Conservation (phyloP, 2,797 vertebrate genomes). For the Orientallactaga sibirica region DNA sequence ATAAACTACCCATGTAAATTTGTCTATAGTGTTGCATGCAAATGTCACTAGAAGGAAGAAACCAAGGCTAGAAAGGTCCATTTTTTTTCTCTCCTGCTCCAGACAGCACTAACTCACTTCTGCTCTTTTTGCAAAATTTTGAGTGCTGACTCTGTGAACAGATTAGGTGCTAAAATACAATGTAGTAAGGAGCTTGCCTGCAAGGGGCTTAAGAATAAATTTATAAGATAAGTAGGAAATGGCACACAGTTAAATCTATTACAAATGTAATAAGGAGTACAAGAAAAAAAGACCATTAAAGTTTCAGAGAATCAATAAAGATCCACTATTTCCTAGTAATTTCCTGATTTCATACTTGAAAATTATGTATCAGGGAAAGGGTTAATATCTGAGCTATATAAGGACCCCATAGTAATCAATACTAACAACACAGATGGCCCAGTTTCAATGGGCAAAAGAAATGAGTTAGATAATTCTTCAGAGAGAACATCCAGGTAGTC, state of each 20-base stretch:
- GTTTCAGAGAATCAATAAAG: not conserved
- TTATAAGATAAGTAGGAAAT: not conserved
- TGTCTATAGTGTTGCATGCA: not conserved
- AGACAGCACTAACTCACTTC: not conserved
- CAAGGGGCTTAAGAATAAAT: not conserved
- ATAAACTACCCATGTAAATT: slow-evolving; percentile 3
- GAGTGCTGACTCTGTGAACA: not conserved
- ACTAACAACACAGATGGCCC: not conserved
- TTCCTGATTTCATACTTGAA: slow-evolving; percentile 32
- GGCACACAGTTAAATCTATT: not conserved
- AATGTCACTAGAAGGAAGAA: not conserved
- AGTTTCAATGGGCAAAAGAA: not conserved
- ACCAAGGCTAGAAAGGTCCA: not conserved
- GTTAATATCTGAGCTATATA: not conserved
- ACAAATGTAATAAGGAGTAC: not conserved
- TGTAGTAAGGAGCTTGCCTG: not conserved
- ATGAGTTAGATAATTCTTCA: not conserved
- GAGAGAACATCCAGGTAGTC: not conserved
- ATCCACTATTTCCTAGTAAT: not conserved
- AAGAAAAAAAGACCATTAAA: slow-evolving; percentile 30
- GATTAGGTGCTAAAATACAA: not conserved
- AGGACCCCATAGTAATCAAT: not conserved
- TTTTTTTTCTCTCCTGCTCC: not conserved
- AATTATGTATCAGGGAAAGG: not conserved
- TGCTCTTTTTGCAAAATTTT: not conserved